phyloP scores from a whole-genome alignment of 2,113 vertebrate species.

The Poeciliopsis retropinna region DNA sequence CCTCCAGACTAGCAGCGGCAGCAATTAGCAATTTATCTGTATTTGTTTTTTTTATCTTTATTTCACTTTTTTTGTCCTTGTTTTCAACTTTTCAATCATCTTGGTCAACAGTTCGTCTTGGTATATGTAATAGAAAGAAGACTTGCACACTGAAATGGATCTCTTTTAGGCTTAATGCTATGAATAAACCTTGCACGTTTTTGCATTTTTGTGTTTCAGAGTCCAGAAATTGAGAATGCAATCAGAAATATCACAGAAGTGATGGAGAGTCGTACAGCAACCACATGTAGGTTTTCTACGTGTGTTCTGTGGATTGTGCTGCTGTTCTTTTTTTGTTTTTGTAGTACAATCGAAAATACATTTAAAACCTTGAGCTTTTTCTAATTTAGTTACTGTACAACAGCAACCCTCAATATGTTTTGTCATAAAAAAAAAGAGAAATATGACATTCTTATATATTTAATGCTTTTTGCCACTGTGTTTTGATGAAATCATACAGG shows the following conservation, averaged over 20 bases:
- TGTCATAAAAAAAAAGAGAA: background rate
- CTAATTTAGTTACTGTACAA: background rate
- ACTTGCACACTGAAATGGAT: too few relatives aligned
- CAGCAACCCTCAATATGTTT: background rate
- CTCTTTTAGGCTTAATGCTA: too few relatives aligned
- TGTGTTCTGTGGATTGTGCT: background rate
- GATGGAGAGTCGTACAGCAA: constrained; percentile 4
- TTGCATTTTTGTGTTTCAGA: constrained; percentile 21
- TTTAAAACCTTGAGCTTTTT: background rate
- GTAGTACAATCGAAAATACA: background rate
- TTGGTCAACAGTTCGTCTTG: too few relatives aligned
- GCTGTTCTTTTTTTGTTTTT: background rate
- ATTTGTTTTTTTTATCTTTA: too few relatives aligned
- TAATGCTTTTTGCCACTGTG: background rate
- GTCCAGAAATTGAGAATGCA: constrained; percentile 44
- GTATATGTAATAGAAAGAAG: too few relatives aligned
- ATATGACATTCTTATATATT: background rate
- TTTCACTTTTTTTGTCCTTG: too few relatives aligned
- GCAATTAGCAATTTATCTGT: too few relatives aligned
- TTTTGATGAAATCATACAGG: background rate
- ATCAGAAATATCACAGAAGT: constrained; percentile 50
- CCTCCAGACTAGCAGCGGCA: too few relatives aligned
- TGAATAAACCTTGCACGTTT: background rate
- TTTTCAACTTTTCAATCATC: too few relatives aligned
- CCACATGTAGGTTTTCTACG: constrained; percentile 50